Evolutionary conservation across 2,113 vertebrate species (phyloP).

Genomic region (Etheostoma spectabile): DNA sequence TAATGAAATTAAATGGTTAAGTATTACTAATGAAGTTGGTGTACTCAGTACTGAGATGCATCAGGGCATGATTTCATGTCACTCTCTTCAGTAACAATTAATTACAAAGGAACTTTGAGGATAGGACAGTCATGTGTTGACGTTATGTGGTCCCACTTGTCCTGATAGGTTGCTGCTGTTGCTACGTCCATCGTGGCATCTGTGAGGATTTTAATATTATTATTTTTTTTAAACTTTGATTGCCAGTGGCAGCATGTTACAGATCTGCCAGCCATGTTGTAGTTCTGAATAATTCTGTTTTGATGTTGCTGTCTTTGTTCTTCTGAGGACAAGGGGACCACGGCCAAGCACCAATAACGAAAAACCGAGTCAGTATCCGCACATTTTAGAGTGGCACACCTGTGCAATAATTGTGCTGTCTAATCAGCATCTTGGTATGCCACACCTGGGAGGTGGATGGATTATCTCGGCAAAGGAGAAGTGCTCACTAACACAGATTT

Average conservation of each 20-base stretch:
- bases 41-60: background rate
- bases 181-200: constrained; percentile 1
- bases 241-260: constrained; percentile 4
- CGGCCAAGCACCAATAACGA: background rate
- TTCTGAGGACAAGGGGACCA: background rate
- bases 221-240: background rate
- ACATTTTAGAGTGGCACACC: too few relatives aligned
- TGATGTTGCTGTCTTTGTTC: constrained; percentile 10
- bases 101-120: background rate
- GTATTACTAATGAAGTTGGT: background rate
- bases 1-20: too few relatives aligned
- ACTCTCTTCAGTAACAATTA: constrained; percentile 12
- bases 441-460: too few relatives aligned
- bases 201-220: constrained; percentile 13
- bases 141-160: constrained; percentile 18
- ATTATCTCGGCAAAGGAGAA: too few relatives aligned
- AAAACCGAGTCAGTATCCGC: too few relatives aligned
- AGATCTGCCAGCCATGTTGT: constrained; percentile 17
- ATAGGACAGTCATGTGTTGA: too few relatives aligned
- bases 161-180: constrained; percentile 6
- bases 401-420: too few relatives aligned
- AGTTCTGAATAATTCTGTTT: background rate
- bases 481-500: too few relatives aligned
- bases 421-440: too few relatives aligned
- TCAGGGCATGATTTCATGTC: constrained; percentile 22